Conservation (phyloP, 2,113 vertebrate species). For the Periophthalmus modestus region DNA sequence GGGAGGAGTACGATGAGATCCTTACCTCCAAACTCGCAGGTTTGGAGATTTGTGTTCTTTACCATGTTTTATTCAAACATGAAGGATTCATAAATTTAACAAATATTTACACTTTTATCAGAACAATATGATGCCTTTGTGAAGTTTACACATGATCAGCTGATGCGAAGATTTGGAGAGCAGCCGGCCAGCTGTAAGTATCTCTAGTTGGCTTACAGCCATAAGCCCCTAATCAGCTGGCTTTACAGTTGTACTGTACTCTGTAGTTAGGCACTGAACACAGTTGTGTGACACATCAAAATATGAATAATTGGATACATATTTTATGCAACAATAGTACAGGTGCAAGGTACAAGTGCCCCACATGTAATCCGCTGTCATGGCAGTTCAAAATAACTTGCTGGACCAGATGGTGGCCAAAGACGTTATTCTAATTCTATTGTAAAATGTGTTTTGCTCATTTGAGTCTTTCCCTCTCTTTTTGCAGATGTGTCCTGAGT, state of each 20-base stretch:
- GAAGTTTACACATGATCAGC: conserved; percentile 99
- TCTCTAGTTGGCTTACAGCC: neutral
- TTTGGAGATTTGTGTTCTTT: conserved; percentile 47
- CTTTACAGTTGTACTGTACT: neutral
- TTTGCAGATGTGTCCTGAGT: conserved; percentile 92
- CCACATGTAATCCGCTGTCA: no score
- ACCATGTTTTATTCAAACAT: neutral
- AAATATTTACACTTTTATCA: conserved; percentile 54
- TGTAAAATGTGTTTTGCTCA: neutral
- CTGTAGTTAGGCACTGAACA: no score
- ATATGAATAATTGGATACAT: neutral
- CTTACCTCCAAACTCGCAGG: conserved; percentile 96
- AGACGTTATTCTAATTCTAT: no score
- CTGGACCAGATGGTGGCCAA: neutral
- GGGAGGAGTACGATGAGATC: conserved; percentile 97
- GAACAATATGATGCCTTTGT: conserved; percentile 99
- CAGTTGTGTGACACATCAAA: no score
- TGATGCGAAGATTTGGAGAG: conserved; percentile 98
- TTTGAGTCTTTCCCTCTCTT: neutral
- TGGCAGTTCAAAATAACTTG: no score
- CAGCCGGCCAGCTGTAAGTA: conserved; percentile 99
- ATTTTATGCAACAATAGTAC: neutral
- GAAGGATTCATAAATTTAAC: no score
- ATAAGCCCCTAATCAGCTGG: neutral
- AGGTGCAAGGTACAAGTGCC: neutral